These are phyloP conservation scores for Xanthostigma xanthostigma DNA, from an alignment of 2,888 invertebrate genomes.

Conservation along the genomic window DNA sequence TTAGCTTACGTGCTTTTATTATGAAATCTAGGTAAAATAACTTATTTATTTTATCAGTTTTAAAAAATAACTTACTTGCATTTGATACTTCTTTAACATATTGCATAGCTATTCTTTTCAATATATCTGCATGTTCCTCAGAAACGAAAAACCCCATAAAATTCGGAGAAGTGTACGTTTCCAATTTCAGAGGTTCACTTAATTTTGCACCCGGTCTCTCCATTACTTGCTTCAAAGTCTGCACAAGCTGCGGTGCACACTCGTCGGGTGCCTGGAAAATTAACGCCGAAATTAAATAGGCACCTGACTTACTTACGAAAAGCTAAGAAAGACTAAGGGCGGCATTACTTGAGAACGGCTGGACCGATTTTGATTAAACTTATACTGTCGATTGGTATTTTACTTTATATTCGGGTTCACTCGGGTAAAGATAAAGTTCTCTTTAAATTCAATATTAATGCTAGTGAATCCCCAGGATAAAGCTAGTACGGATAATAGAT, in stretches of 20 bases:
- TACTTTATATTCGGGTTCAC: no score
- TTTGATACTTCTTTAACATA: conserved; percentile 68
- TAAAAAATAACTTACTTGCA: conserved; percentile 40
- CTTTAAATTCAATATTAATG: no score
- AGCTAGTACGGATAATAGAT: neutral
- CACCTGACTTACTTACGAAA: neutral
- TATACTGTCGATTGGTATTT: no score
- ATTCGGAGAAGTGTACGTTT: conserved; percentile 73
- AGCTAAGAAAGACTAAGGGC: neutral
- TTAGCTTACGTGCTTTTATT: no score
- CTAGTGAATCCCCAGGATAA: no score
- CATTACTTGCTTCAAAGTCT: conserved; percentile 58
- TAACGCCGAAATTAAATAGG: neutral
- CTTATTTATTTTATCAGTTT: no score
- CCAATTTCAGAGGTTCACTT: conserved; percentile 51
- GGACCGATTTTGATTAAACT: no score
- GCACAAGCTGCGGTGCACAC: conserved; percentile 49
- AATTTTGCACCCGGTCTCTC: conserved; percentile 52
- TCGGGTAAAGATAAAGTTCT: no score
- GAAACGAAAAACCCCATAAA: conserved; percentile 85
- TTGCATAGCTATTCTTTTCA: conserved; percentile 62
- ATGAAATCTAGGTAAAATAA: no score
- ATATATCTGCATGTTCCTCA: conserved; percentile 64
- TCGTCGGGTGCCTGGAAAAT: conserved; percentile 56
- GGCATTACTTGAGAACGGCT: neutral